Conservation (phyloP, 2,113 vertebrate species). For the Recurvirostra avosetta region DNA sequence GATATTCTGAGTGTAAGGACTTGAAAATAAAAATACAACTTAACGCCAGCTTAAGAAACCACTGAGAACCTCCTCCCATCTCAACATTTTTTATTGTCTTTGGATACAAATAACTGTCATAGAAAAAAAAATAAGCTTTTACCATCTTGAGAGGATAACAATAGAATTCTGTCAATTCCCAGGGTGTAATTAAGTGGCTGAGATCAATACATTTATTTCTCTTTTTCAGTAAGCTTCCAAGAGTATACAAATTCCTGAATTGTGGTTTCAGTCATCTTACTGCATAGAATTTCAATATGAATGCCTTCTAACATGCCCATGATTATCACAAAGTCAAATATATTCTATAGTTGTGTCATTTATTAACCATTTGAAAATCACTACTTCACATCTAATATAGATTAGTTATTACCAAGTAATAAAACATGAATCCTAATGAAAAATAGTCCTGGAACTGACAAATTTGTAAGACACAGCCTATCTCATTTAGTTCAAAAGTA, state of each 20-base stretch:
- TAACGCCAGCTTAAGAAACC: neutral
- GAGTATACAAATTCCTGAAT: neutral
- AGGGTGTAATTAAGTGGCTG: neutral
- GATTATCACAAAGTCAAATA: neutral
- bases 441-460: too few relatives aligned
- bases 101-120: neutral
- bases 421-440: too few relatives aligned
- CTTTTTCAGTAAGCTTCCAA: neutral
- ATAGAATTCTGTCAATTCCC: neutral
- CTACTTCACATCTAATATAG: too few relatives aligned
- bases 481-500: too few relatives aligned
- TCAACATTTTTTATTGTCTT: neutral
- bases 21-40: neutral
- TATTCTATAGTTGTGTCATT: neutral
- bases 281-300: neutral
- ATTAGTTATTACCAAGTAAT: too few relatives aligned
- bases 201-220: neutral
- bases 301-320: neutral
- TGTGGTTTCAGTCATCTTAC: neutral
- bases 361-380: neutral
- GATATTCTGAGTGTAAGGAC: neutral
- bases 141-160: neutral
- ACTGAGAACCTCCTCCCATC: neutral
- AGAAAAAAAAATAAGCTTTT: neutral
- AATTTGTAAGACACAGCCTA: too few relatives aligned